These are phyloP conservation scores for Corydoras sp. DNA, from an alignment of 2,113 vertebrate species.

Conservation along the genomic window DNA sequence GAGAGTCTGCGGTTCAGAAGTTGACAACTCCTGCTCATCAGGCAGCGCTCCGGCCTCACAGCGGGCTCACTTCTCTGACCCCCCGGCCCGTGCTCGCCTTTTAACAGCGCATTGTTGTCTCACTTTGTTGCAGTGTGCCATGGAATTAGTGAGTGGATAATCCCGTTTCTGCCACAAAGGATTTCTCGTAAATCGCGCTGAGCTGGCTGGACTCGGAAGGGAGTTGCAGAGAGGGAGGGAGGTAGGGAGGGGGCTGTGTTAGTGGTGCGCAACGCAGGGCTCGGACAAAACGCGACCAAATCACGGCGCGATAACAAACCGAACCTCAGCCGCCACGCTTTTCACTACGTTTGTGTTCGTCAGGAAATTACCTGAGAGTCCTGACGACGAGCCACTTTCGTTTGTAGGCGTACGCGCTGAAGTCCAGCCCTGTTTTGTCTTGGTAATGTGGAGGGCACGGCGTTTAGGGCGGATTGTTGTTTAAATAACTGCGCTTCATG, in stretches of 20 bases:
- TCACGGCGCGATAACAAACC: too few species aligned
- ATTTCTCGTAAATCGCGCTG: slow-evolving; percentile 63
- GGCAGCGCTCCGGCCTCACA: not conserved
- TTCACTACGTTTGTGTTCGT: too few species aligned
- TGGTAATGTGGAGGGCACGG: slow-evolving; percentile 8
- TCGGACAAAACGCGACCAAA: not conserved
- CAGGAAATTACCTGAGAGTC: too few species aligned
- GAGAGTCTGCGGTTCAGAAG: not conserved
- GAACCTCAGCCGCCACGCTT: too few species aligned
- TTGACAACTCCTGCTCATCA: slow-evolving; percentile 46
- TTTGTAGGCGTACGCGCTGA: too few species aligned
- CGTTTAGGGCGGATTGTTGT: too few species aligned
- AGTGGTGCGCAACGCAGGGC: slow-evolving; percentile 21
- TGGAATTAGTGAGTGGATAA: slow-evolving; percentile 58
- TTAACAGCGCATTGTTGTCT: slow-evolving; percentile 41
- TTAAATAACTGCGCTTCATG: too few species aligned
- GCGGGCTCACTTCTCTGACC: not conserved
- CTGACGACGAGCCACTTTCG: too few species aligned
- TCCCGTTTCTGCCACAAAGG: slow-evolving; percentile 69
- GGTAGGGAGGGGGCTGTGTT: too few species aligned
- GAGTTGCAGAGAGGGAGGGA: not conserved
- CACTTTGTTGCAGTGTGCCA: slow-evolving; percentile 51
- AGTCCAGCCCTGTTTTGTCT: not conserved
- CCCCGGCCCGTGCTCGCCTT: slow-evolving; percentile 26
- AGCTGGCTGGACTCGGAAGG: slow-evolving; percentile 42